Percentiles rank a stretch among this genome's conserved stretches.
Evolutionary conservation across 2,888 invertebrate species (phyloP).

Genomic region (Dynastes grantii): DNA sequence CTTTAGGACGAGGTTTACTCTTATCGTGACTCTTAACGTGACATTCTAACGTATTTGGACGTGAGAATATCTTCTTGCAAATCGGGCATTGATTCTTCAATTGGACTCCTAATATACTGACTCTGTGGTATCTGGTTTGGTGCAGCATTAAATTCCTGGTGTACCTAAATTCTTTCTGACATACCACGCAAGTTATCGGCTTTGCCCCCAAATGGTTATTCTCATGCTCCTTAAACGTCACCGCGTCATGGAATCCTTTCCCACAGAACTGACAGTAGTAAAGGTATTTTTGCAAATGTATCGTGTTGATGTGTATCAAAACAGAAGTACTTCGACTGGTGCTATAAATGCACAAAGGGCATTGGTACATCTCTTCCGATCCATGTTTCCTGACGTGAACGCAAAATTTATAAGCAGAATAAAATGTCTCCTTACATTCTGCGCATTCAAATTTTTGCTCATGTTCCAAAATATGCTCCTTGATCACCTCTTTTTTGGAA

Average conservation of each 20-base stretch:
- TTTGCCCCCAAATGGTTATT: conserved; percentile 41
- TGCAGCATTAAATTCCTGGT: conserved; percentile 49
- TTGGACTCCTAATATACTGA: conserved; percentile 36
- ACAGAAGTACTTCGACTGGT: conserved; percentile 37
- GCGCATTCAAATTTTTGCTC: conserved; percentile 51
- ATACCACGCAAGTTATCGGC: conserved; percentile 73
- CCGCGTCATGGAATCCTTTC: conserved; percentile 48
- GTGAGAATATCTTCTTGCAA: conserved; percentile 64
- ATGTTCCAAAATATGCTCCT: conserved; percentile 54
- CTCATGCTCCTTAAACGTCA: conserved; percentile 49
- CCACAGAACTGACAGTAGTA: conserved; percentile 49
- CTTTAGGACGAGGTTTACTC: conserved; percentile 60
- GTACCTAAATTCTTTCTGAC: conserved; percentile 72
- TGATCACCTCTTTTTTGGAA: conserved; percentile 50
- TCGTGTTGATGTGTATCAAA: conserved; percentile 46
- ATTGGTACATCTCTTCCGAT: conserved; percentile 49
- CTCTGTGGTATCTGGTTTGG: conserved; percentile 44
- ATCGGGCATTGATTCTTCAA: conserved; percentile 67
- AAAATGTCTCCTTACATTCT: conserved; percentile 53
- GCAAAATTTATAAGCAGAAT: conserved; percentile 60
- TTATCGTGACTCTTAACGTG: conserved; percentile 65
- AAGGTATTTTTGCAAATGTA: conserved; percentile 48
- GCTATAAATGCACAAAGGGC: conserved; percentile 49
- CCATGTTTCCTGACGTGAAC: conserved; percentile 52
- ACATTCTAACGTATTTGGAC: conserved; percentile 66